Percentiles rank a stretch among this genome's conserved stretches.
Conservation (phyloP, 2,888 invertebrate genomes). For the Dasysyrphus albostriatus region DNA sequence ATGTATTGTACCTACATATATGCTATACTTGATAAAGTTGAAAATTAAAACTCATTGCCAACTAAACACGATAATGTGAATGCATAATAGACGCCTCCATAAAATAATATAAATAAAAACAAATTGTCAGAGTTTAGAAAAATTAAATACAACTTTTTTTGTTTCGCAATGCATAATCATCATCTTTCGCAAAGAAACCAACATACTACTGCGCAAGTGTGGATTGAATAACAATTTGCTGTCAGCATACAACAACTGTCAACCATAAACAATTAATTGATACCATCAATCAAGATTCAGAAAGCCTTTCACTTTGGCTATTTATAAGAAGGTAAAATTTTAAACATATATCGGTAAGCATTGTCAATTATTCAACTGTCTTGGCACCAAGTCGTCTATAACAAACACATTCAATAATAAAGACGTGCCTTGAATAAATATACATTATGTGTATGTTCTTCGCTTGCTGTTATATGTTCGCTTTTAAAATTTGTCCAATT, state of each 20-base stretch:
- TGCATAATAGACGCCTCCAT: not conserved
- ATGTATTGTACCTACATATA: not conserved
- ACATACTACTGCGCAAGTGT: constrained; percentile 2
- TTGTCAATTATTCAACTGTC: constrained; percentile 26
- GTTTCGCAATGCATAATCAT: not conserved
- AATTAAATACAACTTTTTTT: not conserved
- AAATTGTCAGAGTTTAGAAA: not conserved
- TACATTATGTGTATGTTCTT: not conserved
- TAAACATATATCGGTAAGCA: constrained; percentile 14
- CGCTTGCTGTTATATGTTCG: not conserved
- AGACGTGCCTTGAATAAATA: constrained; percentile 48
- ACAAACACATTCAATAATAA: constrained; percentile 23
- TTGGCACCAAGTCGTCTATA: constrained; percentile 48
- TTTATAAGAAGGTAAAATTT: constrained; percentile 27
- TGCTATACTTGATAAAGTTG: not conserved
- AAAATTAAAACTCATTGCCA: not conserved
- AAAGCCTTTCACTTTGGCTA: constrained; percentile 65
- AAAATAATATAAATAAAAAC: not conserved
- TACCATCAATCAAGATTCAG: constrained; percentile 45
- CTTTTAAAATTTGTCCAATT: constrained; percentile 2
- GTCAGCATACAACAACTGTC: constrained; percentile 18
- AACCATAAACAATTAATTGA: constrained; percentile 32
- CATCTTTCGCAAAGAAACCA: not conserved
- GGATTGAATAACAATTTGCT: constrained; percentile 29
- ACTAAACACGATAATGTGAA: not conserved